These are phyloP conservation scores for Drosophila hawaiiensis DNA, from an alignment of 2,888 invertebrate genomes.

Conservation along the genomic window DNA sequence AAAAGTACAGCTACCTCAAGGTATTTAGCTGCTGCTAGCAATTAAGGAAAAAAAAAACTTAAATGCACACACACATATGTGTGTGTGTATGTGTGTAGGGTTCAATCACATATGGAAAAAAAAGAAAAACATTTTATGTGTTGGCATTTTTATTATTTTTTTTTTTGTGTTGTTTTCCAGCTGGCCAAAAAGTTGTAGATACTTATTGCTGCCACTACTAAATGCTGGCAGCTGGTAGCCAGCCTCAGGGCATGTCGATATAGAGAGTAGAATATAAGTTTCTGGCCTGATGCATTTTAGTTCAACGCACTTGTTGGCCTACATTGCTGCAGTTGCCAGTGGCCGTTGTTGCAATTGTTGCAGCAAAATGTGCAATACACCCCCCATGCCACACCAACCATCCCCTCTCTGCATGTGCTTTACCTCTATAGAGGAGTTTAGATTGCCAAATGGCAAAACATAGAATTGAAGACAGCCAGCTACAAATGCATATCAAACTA, in stretches of 20 bases:
- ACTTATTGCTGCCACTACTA: conserved; percentile 5
- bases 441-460: conserved; percentile 17
- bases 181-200: conserved; percentile 20
- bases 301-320: conserved; percentile 84
- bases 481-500: conserved; percentile 30
- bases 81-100: conserved; percentile 34
- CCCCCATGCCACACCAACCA: conserved; percentile 2
- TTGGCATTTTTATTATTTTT: background rate
- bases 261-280: conserved; percentile 28
- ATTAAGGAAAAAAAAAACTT: conserved; percentile 29
- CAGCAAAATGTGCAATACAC: conserved; percentile 43
- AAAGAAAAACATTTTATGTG: background rate
- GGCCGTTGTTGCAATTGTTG: conserved; percentile 19
- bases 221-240: conserved; percentile 2
- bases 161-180: background rate
- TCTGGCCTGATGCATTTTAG: conserved; percentile 55
- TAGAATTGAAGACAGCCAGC: conserved; percentile 59
- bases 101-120: conserved; percentile 72
- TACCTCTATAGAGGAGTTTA: conserved; percentile 5
- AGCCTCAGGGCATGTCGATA: conserved; percentile 34
- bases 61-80: conserved; percentile 1
- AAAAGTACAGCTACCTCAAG: conserved; percentile 25
- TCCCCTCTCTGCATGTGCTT: background rate
- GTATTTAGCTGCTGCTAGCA: conserved; percentile 30
- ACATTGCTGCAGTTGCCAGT: conserved; percentile 61